A percentile compares a stretch with the other conserved stretches of the same genome.
phyloP scores from a whole-genome alignment of 2,888 invertebrate genomes.

The Brenthis ino region DNA sequence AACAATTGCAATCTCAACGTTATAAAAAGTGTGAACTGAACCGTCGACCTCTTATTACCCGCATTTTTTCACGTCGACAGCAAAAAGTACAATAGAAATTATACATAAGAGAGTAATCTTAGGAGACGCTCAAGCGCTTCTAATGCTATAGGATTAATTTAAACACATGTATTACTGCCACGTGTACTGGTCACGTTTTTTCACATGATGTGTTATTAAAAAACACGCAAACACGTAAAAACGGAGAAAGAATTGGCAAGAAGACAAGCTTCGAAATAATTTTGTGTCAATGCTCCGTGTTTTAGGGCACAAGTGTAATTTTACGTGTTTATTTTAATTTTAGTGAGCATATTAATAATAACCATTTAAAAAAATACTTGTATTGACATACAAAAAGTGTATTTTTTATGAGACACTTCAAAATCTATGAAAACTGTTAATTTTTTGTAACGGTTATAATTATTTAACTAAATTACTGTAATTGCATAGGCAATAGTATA shows the following conservation, averaged over 20 bases:
- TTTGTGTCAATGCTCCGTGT: slow-evolving; percentile 24
- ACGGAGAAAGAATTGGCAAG: slow-evolving; percentile 22
- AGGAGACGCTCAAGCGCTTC: slow-evolving; percentile 28
- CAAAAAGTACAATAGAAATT: slow-evolving; percentile 10
- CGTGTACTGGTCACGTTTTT: slow-evolving; percentile 23
- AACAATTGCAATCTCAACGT: neutral
- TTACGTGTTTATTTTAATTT: neutral
- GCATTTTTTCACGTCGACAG: neutral
- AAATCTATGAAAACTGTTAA: too few species aligned
- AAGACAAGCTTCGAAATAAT: slow-evolving; percentile 10
- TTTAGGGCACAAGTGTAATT: neutral
- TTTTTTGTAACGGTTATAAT: too few species aligned
- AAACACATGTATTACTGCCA: slow-evolving; percentile 3
- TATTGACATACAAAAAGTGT: too few species aligned
- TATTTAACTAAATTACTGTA: too few species aligned
- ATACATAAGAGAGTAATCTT: slow-evolving; percentile 24
- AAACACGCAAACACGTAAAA: slow-evolving; percentile 1
- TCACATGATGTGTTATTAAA: slow-evolving; percentile 14
- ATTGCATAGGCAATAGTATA: too few species aligned
- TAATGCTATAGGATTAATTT: slow-evolving; percentile 28
- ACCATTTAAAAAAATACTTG: too few species aligned
- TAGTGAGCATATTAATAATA: too few species aligned
- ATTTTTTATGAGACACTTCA: too few species aligned
- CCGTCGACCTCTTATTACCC: slow-evolving; percentile 4
- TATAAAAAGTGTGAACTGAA: slow-evolving; percentile 10